Percentiles rank a stretch among this genome's conserved stretches.
These are phyloP conservation scores for Orchestes rusci DNA, from an alignment of 2,888 invertebrate species.

Conservation along the genomic window DNA sequence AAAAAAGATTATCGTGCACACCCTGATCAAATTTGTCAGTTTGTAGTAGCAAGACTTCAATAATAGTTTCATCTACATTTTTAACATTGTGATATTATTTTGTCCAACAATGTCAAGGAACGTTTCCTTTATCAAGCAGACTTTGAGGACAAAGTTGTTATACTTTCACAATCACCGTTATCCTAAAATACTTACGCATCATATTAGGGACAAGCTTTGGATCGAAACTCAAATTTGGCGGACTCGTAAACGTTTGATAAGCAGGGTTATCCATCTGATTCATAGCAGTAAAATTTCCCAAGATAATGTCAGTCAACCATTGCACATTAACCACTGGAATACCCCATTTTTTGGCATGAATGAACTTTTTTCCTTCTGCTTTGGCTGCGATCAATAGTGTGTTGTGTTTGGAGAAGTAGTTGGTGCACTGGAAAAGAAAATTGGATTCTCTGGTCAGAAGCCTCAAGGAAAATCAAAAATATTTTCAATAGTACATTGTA, in stretches of 20 bases:
- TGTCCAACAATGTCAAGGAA: too few species aligned
- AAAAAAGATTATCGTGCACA: too few species aligned
- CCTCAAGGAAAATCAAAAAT: too few species aligned
- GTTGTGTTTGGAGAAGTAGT: conserved; percentile 72
- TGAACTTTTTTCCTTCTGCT: conserved; percentile 79
- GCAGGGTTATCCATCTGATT: conserved; percentile 75
- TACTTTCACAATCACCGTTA: too few species aligned
- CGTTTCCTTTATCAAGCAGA: too few species aligned
- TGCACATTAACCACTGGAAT: conserved; percentile 86
- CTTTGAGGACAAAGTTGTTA: too few species aligned
- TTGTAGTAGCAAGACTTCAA: too few species aligned
- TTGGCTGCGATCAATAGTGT: conserved; percentile 72
- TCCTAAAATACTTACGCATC: conserved; percentile 88
- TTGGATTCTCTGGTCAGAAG: conserved; percentile 2
- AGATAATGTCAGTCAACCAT: conserved; percentile 88
- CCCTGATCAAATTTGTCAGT: too few species aligned
- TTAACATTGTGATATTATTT: too few species aligned
- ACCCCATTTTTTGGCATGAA: conserved; percentile 87
- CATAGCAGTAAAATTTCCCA: conserved; percentile 78
- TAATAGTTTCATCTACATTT: too few species aligned
- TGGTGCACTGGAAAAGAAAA: conserved; percentile 50
- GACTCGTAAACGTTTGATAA: conserved; percentile 78
- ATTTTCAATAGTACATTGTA: too few species aligned
- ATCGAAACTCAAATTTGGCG: conserved; percentile 74
- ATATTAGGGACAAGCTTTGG: conserved; percentile 79